Conservation (phyloP, 2,113 vertebrate genomes). For the Bufo bufo region DNA sequence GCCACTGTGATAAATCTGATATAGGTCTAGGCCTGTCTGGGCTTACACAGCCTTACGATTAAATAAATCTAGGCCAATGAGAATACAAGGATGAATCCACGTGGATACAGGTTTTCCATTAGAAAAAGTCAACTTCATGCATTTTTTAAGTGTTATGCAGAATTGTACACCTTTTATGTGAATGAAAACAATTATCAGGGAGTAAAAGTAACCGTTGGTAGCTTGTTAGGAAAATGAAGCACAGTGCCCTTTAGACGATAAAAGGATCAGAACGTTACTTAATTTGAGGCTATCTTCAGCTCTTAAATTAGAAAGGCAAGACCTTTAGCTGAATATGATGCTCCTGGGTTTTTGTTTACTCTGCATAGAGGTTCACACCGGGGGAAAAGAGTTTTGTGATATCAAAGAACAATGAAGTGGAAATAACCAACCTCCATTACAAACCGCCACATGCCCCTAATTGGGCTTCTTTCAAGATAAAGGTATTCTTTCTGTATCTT, state of each 20-base stretch:
- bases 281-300: background rate
- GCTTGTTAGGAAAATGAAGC: background rate
- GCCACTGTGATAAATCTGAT: no score
- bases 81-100: background rate
- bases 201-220: background rate
- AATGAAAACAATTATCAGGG: background rate
- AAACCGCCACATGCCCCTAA: background rate
- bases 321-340: constrained; percentile 51
- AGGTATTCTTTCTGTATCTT: constrained; percentile 36
- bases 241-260: constrained; percentile 26
- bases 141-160: background rate
- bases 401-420: constrained; percentile 31
- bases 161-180: background rate
- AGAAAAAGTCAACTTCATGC: background rate
- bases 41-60: no score
- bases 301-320: constrained; percentile 37
- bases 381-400: constrained; percentile 46
- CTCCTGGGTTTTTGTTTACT: constrained; percentile 46
- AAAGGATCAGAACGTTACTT: background rate
- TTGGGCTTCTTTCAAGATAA: constrained; percentile 50
- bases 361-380: background rate
- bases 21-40: no score
- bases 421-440: constrained; percentile 31
- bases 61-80: background rate
- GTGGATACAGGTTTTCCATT: background rate